A percentile compares a stretch with the other conserved stretches of the same genome.
Conservation (phyloP, 2,888 invertebrate species). For the Cephus pulcher region DNA sequence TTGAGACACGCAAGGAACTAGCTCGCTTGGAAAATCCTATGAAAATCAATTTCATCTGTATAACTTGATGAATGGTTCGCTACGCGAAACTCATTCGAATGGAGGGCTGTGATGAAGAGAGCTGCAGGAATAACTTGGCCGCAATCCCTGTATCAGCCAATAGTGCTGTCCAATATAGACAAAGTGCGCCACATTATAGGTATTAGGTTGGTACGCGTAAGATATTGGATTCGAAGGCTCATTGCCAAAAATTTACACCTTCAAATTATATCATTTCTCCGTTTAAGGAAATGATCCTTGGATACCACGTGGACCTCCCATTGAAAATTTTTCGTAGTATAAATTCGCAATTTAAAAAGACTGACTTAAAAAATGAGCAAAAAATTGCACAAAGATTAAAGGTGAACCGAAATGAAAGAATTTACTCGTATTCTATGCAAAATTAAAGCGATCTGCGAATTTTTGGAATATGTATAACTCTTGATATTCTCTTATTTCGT, state of each 20-base stretch:
- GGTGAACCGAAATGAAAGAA: too few species aligned
- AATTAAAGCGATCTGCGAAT: too few species aligned
- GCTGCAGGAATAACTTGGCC: background rate
- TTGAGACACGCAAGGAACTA: background rate
- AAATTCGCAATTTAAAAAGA: background rate
- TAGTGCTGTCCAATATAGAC: background rate
- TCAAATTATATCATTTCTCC: background rate
- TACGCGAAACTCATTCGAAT: background rate
- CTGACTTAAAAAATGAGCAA: too few species aligned
- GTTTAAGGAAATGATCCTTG: background rate
- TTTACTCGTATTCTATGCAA: too few species aligned
- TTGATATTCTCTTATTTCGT: too few species aligned
- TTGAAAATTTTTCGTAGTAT: background rate
- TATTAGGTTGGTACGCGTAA: background rate
- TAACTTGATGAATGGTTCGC: background rate
- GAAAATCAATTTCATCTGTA: background rate
- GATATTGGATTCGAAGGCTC: background rate
- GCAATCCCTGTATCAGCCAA: background rate
- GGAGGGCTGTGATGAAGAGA: background rate
- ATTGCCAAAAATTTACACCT: background rate
- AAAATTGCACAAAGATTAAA: too few species aligned
- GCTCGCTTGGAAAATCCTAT: background rate
- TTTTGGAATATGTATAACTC: too few species aligned
- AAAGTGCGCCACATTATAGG: background rate
- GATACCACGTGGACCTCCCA: background rate